Conservation (phyloP, 2,797 vertebrate species). For the Thunnus albacares region DNA sequence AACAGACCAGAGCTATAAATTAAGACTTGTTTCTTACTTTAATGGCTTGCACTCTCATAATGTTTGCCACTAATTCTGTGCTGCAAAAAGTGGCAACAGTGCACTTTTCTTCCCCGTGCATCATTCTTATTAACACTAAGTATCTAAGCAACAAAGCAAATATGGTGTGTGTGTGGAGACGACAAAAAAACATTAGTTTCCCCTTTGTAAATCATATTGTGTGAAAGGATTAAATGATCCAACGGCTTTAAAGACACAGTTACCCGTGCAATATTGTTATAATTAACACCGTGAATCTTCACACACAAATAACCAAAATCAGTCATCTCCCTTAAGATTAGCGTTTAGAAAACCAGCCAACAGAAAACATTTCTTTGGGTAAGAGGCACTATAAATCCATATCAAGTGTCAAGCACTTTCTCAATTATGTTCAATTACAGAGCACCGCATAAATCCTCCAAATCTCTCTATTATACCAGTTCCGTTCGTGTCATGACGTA, state of each 20-base stretch:
- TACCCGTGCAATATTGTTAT: conserved; percentile 46
- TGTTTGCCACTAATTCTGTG: conserved; percentile 84
- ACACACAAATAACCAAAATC: conserved; percentile 54
- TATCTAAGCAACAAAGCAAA: conserved; percentile 84
- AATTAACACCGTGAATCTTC: conserved; percentile 60
- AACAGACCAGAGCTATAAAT: conserved; percentile 87
- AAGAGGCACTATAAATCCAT: conserved; percentile 66
- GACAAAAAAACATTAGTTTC: conserved; percentile 55
- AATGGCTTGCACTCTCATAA: conserved; percentile 85
- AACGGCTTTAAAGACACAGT: conserved; percentile 70
- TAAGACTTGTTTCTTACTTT: conserved; percentile 81
- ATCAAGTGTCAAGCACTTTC: conserved; percentile 63
- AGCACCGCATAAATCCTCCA: conserved; percentile 51
- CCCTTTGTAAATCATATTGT: conserved; percentile 71
- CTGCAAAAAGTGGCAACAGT: conserved; percentile 75
- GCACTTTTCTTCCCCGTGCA: conserved; percentile 72
- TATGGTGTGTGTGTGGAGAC: conserved; percentile 67
- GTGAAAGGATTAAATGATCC: conserved; percentile 71
- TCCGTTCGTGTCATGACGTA: conserved; percentile 32
- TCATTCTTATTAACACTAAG: conserved; percentile 72
- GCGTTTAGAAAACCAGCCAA: conserved; percentile 47
- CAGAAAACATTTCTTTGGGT: conserved; percentile 50
- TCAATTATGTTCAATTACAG: conserved; percentile 66
- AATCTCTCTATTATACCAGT: conserved; percentile 44
- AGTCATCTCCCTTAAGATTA: conserved; percentile 55